Percentiles rank a stretch among this genome's conserved stretches.
Conservation (phyloP, 2,113 vertebrate species). For the Ctenomys sociabilis region DNA sequence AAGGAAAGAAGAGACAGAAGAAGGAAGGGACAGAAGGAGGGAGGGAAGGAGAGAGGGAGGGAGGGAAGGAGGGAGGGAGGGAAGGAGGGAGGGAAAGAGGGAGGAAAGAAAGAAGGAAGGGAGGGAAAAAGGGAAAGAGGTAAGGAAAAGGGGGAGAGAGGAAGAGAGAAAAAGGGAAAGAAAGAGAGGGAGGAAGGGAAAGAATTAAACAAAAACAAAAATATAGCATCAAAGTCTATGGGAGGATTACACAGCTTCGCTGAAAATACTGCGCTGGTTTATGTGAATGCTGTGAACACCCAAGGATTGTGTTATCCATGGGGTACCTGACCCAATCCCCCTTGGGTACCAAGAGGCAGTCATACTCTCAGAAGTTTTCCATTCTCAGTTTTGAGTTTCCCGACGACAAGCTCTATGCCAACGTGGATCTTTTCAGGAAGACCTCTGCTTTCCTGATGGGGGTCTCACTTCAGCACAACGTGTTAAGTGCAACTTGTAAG, state of each 20-base stretch:
- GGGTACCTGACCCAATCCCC: not conserved
- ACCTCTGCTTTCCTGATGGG: not conserved
- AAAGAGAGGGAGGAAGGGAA: not conserved
- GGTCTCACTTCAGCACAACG: not conserved
- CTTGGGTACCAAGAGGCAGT: not conserved
- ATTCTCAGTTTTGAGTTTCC: not conserved
- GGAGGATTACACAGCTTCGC: not conserved
- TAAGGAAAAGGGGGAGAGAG: not conserved
- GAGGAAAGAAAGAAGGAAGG: accelerated
- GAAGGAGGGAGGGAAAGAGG: not conserved
- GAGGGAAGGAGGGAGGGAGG: too few relatives aligned
- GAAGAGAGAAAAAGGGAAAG: too few relatives aligned
- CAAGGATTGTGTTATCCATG: not conserved
- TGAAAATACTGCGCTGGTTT: not conserved
- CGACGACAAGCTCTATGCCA: not conserved
- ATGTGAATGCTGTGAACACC: not conserved
- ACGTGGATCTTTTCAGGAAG: not conserved
- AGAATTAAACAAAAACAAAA: not conserved
- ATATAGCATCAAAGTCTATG: not conserved
- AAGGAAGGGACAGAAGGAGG: not conserved
- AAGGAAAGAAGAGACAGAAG: not conserved
- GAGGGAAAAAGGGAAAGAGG: not conserved
- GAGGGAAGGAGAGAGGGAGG: too few relatives aligned
- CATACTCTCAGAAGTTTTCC: not conserved
- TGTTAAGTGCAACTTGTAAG: not conserved